Conservation (phyloP, 2,113 vertebrate species). For the Trichechus manatus region DNA sequence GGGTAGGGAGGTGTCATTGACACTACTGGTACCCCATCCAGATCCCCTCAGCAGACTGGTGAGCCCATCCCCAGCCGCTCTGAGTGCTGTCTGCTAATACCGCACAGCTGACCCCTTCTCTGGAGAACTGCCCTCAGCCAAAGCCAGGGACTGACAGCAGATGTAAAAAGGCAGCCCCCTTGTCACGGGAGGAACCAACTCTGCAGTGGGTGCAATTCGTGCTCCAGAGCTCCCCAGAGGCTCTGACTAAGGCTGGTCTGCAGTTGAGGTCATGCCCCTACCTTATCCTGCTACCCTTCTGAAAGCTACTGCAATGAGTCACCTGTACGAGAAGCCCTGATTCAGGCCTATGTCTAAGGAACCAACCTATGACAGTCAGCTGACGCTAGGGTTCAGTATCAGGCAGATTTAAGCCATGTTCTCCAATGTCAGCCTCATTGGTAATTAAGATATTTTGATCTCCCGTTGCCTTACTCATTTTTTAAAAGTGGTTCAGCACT, state of each 20-base stretch:
- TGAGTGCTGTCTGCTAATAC: not conserved
- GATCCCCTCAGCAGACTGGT: not conserved
- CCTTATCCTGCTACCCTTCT: not conserved
- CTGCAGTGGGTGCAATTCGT: not conserved
- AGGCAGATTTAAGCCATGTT: too few relatives aligned
- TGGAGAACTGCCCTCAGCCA: not conserved
- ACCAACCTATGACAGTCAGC: too few relatives aligned
- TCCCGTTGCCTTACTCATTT: too few relatives aligned
- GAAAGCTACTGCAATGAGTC: not conserved
- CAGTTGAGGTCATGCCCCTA: not conserved
- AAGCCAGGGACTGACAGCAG: not conserved
- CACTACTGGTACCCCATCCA: not conserved
- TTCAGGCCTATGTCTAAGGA: too few relatives aligned
- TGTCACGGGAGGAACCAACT: too few relatives aligned
- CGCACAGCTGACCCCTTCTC: not conserved
- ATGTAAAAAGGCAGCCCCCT: not conserved
- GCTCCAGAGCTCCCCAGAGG: not conserved
- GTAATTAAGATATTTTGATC: too few relatives aligned
- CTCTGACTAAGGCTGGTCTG: not conserved
- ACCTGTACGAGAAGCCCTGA: too few relatives aligned
- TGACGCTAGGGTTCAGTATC: too few relatives aligned
- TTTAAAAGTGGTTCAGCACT: too few relatives aligned
- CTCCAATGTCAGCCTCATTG: too few relatives aligned
- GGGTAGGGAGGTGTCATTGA: not conserved
- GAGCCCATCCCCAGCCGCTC: not conserved